Percentiles rank a stretch among this genome's conserved stretches.
Evolutionary conservation across 2,113 vertebrate species (phyloP).

Genomic region (Bucco capensis): DNA sequence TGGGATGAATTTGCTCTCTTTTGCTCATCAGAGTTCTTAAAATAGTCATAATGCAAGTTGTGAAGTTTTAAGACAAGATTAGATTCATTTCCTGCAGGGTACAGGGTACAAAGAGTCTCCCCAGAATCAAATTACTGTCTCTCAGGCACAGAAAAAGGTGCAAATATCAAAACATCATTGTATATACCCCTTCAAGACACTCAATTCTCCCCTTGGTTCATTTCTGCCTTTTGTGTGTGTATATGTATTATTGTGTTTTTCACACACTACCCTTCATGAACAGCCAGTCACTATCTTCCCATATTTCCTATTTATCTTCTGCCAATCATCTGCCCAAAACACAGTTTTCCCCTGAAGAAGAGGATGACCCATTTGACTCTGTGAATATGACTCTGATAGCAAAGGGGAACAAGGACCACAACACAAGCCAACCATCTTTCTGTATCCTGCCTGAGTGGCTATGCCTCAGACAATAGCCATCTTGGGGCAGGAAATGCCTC

Average conservation of each 20-base stretch:
- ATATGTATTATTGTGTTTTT: not conserved
- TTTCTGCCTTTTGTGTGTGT: not conserved
- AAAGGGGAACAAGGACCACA: not conserved
- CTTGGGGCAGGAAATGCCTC: not conserved
- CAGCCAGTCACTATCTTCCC: not conserved
- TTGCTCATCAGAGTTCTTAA: not conserved
- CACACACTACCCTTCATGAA: not conserved
- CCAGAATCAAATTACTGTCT: not conserved
- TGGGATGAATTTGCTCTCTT: not conserved
- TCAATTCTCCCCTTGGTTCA: not conserved
- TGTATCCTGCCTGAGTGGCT: not conserved
- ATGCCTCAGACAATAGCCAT: not conserved
- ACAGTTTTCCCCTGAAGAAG: not conserved
- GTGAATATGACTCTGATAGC: rapidly evolving
- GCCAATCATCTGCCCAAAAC: not conserved
- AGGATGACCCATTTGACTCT: not conserved
- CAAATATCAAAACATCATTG: not conserved
- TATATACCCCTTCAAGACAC: not conserved
- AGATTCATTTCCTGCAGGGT: not conserved
- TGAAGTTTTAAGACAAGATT: not conserved
- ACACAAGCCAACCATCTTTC: not conserved
- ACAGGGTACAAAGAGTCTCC: not conserved
- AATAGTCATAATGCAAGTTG: not conserved
- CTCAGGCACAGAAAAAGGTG: not conserved
- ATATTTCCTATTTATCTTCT: not conserved